Conservation (phyloP, 1,140 invertebrate genomes). For the Hyposmocoma kahamanoa region DNA sequence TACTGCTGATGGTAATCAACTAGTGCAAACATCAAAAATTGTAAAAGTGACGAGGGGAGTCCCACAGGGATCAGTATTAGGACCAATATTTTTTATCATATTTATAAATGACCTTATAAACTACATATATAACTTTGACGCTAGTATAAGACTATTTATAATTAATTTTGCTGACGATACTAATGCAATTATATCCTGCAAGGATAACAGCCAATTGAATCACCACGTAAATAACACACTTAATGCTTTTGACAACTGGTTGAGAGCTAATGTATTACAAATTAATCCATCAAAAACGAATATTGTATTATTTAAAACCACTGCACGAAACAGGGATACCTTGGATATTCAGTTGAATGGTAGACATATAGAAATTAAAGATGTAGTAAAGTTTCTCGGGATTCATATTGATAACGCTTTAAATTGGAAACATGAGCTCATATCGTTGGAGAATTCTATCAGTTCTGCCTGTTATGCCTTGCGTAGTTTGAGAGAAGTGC, state of each 20-base stretch:
- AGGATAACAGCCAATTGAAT: background rate
- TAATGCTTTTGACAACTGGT: background rate
- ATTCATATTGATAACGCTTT: too few relatives aligned
- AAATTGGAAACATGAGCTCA: too few relatives aligned
- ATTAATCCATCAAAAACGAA: slow-evolving; percentile 1
- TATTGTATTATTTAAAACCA: slow-evolving; percentile 1
- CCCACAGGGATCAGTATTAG: background rate
- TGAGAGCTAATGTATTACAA: background rate
- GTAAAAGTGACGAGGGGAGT: background rate
- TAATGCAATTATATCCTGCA: background rate
- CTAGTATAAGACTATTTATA: too few relatives aligned
- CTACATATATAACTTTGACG: background rate
- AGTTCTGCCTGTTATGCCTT: too few relatives aligned
- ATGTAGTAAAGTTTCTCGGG: too few relatives aligned
- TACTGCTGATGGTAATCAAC: background rate
- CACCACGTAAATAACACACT: background rate
- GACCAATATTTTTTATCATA: slow-evolving; percentile 3
- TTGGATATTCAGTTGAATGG: too few relatives aligned
- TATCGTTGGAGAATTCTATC: too few relatives aligned
- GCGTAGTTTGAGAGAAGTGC: too few relatives aligned
- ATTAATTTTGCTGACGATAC: slow-evolving; percentile 4
- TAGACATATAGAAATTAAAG: too few relatives aligned
- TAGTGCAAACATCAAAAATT: too few relatives aligned
- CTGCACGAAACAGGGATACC: background rate
- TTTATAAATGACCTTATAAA: background rate